phyloP scores from a whole-genome alignment of 2,888 invertebrate genomes.

The Mylabris sibirica region DNA sequence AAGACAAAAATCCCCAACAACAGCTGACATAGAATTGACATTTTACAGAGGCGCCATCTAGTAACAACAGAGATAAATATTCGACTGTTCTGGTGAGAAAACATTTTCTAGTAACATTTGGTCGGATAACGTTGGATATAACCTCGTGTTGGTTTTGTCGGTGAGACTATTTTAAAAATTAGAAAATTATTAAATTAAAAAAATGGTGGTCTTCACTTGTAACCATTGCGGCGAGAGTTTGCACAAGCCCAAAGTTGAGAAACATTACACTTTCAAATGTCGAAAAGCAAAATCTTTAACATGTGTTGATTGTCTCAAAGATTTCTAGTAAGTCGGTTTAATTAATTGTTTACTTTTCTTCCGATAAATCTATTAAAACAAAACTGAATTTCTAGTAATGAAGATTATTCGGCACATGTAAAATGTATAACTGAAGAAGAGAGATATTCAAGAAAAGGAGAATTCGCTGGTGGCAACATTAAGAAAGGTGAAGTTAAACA shows the following conservation, averaged over 20 bases:
- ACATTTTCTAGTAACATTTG: not conserved
- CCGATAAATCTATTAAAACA: no score
- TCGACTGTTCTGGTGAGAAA: not conserved
- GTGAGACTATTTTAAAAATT: not conserved
- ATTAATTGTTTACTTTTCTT: conserved; percentile 16
- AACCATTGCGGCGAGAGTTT: conserved; percentile 89
- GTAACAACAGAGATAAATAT: not conserved
- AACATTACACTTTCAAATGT: conserved; percentile 79
- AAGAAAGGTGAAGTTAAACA: conserved; percentile 90
- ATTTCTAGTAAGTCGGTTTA: conserved; percentile 73
- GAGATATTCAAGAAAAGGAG: conserved; percentile 87
- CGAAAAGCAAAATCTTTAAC: conserved; percentile 74
- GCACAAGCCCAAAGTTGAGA: conserved; percentile 91
- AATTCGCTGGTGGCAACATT: conserved; percentile 70
- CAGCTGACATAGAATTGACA: conserved; percentile 6
- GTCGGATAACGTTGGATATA: not conserved
- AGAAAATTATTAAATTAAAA: not conserved
- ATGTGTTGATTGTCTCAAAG: conserved; percentile 93
- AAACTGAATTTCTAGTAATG: conserved; percentile 67
- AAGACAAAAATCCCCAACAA: not conserved
- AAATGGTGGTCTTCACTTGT: conserved; percentile 95
- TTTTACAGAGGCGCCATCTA: not conserved
- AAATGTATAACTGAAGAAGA: conserved; percentile 88
- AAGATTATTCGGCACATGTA: conserved; percentile 79
- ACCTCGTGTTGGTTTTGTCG: not conserved